Evolutionary conservation across 2,113 vertebrate genomes (phyloP).

Genomic region (Rostratula benghalensis): DNA sequence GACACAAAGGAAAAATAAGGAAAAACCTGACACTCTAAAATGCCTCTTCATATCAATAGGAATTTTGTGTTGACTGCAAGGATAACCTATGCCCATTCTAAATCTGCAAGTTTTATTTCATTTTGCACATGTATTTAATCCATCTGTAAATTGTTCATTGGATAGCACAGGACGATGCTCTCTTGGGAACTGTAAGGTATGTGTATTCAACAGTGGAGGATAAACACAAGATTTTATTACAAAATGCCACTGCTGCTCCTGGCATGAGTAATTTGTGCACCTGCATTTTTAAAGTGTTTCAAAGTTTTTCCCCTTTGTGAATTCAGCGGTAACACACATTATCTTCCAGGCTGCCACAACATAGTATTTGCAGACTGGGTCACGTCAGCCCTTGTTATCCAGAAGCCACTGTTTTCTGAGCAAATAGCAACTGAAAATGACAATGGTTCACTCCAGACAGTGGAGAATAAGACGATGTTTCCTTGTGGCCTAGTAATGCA

Average conservation of each 20-base stretch:
- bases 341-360: conserved; percentile 74
- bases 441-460: conserved; percentile 8
- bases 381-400: conserved; percentile 63
- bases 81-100: conserved; percentile 24
- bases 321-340: conserved; percentile 70
- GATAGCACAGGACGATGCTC: conserved; percentile 54
- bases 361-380: conserved; percentile 71
- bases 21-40: background rate
- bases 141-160: conserved; percentile 72
- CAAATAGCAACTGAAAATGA: conserved; percentile 57
- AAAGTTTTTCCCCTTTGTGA: conserved; percentile 78
- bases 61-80: conserved; percentile 33
- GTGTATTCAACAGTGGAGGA: conserved; percentile 79
- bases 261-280: conserved; percentile 84
- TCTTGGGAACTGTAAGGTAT: conserved; percentile 77
- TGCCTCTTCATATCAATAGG: conserved; percentile 12
- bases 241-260: conserved; percentile 80
- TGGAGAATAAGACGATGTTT: background rate
- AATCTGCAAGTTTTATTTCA: conserved; percentile 73
- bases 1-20: background rate
- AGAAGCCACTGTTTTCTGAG: conserved; percentile 64
- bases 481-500: background rate
- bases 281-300: conserved; percentile 86
- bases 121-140: conserved; percentile 76
- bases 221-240: conserved; percentile 84